Evolutionary conservation across 2,113 vertebrate genomes (phyloP).

Genomic region (Gallinago media): DNA sequence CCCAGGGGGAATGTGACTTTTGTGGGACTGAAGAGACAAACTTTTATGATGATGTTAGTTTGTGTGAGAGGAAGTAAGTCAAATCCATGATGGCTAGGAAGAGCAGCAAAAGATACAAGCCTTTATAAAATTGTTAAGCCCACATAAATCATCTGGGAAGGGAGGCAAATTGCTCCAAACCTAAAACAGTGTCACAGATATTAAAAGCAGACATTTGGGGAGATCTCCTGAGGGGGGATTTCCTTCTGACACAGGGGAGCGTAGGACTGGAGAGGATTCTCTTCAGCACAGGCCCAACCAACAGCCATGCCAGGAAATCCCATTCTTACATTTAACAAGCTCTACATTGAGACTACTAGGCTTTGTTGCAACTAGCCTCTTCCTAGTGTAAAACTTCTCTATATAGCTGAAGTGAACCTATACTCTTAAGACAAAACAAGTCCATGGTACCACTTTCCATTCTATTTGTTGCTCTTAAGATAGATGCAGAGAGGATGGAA

Average conservation of each 20-base stretch:
- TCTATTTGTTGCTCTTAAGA: background rate
- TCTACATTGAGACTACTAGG: background rate
- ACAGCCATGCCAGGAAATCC: fast-evolving
- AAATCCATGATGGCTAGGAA: background rate
- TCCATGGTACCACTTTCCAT: background rate
- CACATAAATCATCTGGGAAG: background rate
- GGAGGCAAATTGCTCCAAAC: background rate
- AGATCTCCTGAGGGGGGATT: background rate
- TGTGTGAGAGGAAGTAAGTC: background rate
- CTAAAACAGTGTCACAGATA: background rate
- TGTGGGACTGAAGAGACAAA: background rate
- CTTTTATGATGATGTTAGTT: background rate
- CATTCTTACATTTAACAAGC: background rate
- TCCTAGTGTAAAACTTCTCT: background rate
- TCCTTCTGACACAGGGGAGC: background rate
- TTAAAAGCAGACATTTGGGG: background rate
- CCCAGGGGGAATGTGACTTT: background rate
- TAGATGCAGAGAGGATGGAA: background rate
- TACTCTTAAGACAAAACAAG: background rate
- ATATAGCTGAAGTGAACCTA: background rate
- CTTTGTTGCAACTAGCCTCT: background rate
- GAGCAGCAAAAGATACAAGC: background rate
- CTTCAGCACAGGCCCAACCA: background rate
- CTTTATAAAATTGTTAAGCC: background rate
- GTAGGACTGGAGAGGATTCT: background rate